A percentile compares a stretch with the other conserved stretches of the same genome.
Evolutionary conservation across 2,888 invertebrate genomes (phyloP).

Genomic region (Craniophora ligustri): DNA sequence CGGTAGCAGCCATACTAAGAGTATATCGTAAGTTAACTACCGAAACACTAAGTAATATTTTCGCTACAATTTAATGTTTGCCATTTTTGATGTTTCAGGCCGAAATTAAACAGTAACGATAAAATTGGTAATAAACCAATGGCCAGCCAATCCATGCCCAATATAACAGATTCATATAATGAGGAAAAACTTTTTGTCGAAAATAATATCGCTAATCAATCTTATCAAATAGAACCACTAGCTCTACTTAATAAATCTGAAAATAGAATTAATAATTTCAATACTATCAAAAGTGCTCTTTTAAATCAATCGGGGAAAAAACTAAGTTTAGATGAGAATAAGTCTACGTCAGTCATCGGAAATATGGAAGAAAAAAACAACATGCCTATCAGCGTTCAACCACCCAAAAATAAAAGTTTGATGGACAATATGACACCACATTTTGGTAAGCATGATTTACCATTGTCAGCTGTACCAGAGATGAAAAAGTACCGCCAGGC

Average conservation of each 20-base stretch:
- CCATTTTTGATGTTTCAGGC: slow-evolving; percentile 2
- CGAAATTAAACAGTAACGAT: background rate
- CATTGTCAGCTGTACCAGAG: background rate
- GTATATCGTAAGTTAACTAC: background rate
- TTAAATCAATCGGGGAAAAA: background rate
- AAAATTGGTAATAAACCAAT: background rate
- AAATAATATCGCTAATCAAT: background rate
- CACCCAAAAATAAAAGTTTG: background rate
- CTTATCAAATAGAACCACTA: background rate
- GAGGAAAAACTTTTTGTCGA: background rate
- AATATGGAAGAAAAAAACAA: background rate
- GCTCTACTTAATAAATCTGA: background rate
- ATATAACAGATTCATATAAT: background rate
- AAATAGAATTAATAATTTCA: background rate
- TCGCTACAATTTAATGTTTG: no score
- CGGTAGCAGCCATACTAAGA: background rate
- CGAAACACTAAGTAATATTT: no score
- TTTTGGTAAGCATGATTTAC: background rate
- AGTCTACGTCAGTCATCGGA: background rate
- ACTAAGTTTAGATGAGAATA: background rate
- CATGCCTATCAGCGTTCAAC: background rate
- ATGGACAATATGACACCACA: background rate
- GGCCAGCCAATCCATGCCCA: background rate
- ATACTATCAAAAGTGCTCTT: background rate
- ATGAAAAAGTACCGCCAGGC: background rate